Base-by-base conservation (phyloP, 1,140 invertebrate species). In the Brachionus sp. region DNA sequence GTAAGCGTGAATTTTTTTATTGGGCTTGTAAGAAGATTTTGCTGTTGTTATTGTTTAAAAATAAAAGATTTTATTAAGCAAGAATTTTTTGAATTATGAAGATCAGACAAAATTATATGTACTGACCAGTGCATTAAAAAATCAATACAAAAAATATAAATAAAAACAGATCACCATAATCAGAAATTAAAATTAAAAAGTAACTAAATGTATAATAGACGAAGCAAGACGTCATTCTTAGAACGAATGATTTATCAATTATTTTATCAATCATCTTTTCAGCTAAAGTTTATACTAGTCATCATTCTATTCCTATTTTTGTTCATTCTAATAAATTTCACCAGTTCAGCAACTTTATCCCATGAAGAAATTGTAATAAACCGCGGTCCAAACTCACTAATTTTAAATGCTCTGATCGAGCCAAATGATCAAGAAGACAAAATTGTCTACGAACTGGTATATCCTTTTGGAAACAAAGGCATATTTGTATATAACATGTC, bases 401-500 rank as follows among this genome's bases (percentile, higher is more conserved):
- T 70, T 3, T 33, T 70, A 3, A 33, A 70, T 7, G 66, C 66
- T 9, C 16, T 70, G 9, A 33, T 70, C n/a, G 66, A 70, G 9
- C 66, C 66, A 23, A 39, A 23, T 33, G n/a, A 39, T 16, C 16
- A 37, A 10, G 35, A 19, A 5, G 16, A 70, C 29, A 70, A 70
- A 70, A 35, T 39, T 5, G 37, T 70, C n/a, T 70, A 70, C 19
- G 37, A 70, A 9, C 66, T 70, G 37, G 66, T 70, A 1, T 70
- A 70, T 19, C 66, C 66, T 3, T 70, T 70, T 16, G 66, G 66
- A 10, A n/a, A 70, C n/a, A 78, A 78, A 9, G 75, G 75, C 5
- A 78, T 78, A 33, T 78, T 57, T 78, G 16, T 78, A 16, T 78
- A 78, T 19, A 78, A 78, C 75, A 78, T 78, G 75, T 53, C 44